Evolutionary conservation across 1,140 invertebrate species (phyloP).

Genomic region (Akabosia matsudoensis): DNA sequence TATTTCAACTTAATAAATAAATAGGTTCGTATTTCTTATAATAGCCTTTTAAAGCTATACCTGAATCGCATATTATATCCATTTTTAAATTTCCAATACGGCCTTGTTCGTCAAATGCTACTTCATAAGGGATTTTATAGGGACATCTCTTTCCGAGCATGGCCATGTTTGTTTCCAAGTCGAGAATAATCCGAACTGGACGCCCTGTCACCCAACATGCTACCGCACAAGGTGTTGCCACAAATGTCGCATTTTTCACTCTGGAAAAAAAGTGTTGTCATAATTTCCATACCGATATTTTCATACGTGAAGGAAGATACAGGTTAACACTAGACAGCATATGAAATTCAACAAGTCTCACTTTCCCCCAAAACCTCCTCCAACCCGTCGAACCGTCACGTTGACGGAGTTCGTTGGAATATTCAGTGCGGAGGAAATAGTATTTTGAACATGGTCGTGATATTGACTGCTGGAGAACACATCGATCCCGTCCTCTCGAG

Average conservation of each 20-base stretch:
- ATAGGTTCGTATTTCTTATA: too few species aligned
- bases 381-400: slow-evolving; percentile 61
- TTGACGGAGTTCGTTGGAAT: slow-evolving; percentile 54
- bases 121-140: slow-evolving; percentile 61
- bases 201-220: slow-evolving; percentile 59
- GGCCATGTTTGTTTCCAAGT: slow-evolving; percentile 64
- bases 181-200: slow-evolving; percentile 62
- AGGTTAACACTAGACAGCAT: too few species aligned
- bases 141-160: slow-evolving; percentile 62
- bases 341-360: too few species aligned
- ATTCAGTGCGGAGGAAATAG: background rate
- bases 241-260: slow-evolving; percentile 52
- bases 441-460: background rate
- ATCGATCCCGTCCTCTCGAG: slow-evolving; percentile 62
- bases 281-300: slow-evolving; percentile 37
- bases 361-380: slow-evolving; percentile 70
- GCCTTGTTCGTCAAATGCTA: background rate
- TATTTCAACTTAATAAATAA: slow-evolving; percentile 36
- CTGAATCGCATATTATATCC: background rate
- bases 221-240: slow-evolving; percentile 62
- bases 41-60: background rate
- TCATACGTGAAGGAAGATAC: background rate
- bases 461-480: background rate
- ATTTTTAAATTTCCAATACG: background rate
- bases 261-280: too few species aligned